Conservation (phyloP, 2,888 invertebrate species). For the Dioctria linearis region DNA sequence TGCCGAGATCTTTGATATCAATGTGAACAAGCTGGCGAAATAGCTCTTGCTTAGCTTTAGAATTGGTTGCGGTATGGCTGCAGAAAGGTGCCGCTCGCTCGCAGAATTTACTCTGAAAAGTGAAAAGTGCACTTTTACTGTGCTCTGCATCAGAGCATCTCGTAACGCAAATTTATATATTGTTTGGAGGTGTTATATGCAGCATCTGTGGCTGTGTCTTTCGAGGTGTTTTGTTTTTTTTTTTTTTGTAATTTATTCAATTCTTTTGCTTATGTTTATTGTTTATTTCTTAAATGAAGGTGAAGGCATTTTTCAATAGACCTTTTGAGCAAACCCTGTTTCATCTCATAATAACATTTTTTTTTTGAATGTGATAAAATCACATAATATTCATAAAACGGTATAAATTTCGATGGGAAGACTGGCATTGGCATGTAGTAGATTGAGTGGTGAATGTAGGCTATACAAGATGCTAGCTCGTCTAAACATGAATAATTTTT, state of each 20-base stretch:
- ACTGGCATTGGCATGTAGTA: no score
- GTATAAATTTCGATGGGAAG: no score
- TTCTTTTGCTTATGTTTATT: background rate
- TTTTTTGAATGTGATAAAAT: no score
- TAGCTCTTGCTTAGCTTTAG: background rate
- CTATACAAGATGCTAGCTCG: no score
- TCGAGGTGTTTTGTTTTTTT: background rate
- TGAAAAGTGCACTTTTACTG: no score
- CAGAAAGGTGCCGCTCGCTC: background rate
- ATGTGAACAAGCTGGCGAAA: conserved; percentile 24
- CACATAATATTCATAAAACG: no score
- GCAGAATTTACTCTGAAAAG: no score
- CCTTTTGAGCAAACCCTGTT: background rate
- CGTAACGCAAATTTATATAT: no score
- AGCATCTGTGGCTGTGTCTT: background rate
- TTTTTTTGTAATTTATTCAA: background rate
- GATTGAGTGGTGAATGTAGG: no score
- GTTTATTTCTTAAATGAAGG: background rate
- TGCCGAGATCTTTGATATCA: conserved; percentile 12
- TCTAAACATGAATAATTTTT: no score
- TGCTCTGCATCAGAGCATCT: no score
- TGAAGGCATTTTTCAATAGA: background rate
- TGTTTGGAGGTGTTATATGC: background rate
- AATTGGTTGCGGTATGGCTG: background rate
- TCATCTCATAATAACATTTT: no score